phyloP scores from a whole-genome alignment of 1,140 invertebrate genomes.

The Diorhabda sublineata region DNA sequence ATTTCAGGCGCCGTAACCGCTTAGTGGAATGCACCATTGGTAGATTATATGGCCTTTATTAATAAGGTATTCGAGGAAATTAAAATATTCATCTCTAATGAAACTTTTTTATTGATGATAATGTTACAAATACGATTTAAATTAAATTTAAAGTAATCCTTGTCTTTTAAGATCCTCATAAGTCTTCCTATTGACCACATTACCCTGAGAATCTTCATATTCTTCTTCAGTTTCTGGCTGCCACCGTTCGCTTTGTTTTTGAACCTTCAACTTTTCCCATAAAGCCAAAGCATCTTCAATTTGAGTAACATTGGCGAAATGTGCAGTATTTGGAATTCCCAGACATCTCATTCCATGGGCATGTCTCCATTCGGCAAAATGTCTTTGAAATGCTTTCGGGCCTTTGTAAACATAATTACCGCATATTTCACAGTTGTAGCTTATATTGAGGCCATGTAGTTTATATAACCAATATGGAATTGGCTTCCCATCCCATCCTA shows the following conservation, averaged over 20 bases:
- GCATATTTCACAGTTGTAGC: conserved; percentile 99
- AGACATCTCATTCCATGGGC: conserved; percentile 99
- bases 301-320: conserved; percentile 99
- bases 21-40: no score
- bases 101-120: background rate
- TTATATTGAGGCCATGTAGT: conserved; percentile 97
- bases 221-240: conserved; percentile 97
- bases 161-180: conserved; percentile 98
- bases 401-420: conserved; percentile 99
- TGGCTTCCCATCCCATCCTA: conserved; percentile 99
- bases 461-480: conserved; percentile 99
- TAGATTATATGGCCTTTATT: no score
- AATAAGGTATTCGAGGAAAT: background rate
- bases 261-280: conserved; percentile 95
- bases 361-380: conserved; percentile 99
- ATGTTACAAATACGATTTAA: no score
- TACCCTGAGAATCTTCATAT: conserved; percentile 97
- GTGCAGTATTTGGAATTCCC: conserved; percentile 98
- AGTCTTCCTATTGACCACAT: conserved; percentile 98
- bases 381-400: conserved; percentile 98
- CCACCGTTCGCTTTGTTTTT: conserved; percentile 94
- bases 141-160: conserved; percentile 74
- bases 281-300: conserved; percentile 97
- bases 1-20: no score
- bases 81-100: background rate